Evolutionary conservation across 2,888 invertebrate genomes (phyloP).

Genomic region (Agrotis clavis): DNA sequence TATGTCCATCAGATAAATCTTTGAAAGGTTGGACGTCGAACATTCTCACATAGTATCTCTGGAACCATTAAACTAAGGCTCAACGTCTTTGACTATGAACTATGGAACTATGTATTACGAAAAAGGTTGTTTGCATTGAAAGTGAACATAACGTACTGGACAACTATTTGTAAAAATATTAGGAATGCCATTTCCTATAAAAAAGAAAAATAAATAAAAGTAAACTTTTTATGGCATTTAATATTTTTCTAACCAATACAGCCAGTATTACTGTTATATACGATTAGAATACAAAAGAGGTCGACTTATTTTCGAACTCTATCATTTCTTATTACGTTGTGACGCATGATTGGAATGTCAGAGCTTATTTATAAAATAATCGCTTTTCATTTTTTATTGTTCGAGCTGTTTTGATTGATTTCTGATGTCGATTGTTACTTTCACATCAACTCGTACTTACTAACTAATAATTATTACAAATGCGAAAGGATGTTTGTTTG

Average conservation of each 20-base stretch:
- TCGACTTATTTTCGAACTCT: constrained; percentile 9
- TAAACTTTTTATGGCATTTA: background rate
- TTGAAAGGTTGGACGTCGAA: too few relatives aligned
- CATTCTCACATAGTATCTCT: too few relatives aligned
- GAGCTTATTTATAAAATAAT: background rate
- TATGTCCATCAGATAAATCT: constrained; percentile 21
- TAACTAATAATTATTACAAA: too few relatives aligned
- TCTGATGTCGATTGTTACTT: background rate
- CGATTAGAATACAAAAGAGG: background rate
- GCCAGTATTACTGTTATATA: background rate
- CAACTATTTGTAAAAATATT: background rate
- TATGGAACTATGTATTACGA: constrained; percentile 6
- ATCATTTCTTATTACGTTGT: constrained; percentile 36
- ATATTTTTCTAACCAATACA: background rate
- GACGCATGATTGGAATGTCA: constrained; percentile 15
- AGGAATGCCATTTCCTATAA: background rate
- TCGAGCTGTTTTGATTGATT: background rate
- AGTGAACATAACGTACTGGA: background rate
- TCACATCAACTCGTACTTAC: background rate
- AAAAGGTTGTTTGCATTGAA: background rate
- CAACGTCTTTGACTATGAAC: background rate
- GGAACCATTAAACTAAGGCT: too few relatives aligned
- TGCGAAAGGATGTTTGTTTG: too few relatives aligned
- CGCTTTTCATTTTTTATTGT: background rate
- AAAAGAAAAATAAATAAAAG: background rate